Base-by-base conservation (phyloP, 2,888 invertebrate species). In the Cephus spinipes region DNA sequence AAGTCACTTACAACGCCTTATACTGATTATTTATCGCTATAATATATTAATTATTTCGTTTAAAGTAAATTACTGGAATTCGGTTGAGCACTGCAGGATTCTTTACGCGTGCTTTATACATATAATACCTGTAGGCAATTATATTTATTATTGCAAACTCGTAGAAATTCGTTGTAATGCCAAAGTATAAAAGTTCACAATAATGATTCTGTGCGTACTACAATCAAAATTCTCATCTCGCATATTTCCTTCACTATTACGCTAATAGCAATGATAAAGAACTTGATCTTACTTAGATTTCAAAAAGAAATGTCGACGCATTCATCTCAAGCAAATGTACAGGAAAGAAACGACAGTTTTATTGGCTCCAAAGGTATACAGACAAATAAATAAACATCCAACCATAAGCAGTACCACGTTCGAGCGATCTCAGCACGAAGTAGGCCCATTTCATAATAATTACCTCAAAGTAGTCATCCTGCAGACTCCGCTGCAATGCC, bases 361-460 rank as follows among this genome's bases (percentile, higher is more conserved):
- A 55, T 55, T 55, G 55, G 55, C 55, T 55, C 23, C 23, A 23
- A 23, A 55, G 55, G 76, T 75, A 75, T 36, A 40, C 23, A 36
- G 69, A 79, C 74, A 74, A 76, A 32, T 77, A 79, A 76, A 77
- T 69, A 76, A 76, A 76, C 79, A 81, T 33, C 34, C 15, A 33
- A 31, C 12, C 30, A 68, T 85, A 86, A 87, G 86, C 84, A 88
- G 87, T 86, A 83, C 83, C 87, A 88, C 87, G 87, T 87, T 83
- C 83, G 81, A 84, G 81, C 83, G 82, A 87, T 86, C 86, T 86
- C 81, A 82, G 81, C 81, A 76, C 79, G 83, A 74, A 77, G 81
- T 83, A 82, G 79, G 34, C 71, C 84, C 85, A 84, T 86, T 88
- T 88, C 87, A 88, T 86, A 86, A 87, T 86, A 88, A 89, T 88